Conservation (phyloP, 1,140 invertebrate species). For the Lordiphosa clarofinis region DNA sequence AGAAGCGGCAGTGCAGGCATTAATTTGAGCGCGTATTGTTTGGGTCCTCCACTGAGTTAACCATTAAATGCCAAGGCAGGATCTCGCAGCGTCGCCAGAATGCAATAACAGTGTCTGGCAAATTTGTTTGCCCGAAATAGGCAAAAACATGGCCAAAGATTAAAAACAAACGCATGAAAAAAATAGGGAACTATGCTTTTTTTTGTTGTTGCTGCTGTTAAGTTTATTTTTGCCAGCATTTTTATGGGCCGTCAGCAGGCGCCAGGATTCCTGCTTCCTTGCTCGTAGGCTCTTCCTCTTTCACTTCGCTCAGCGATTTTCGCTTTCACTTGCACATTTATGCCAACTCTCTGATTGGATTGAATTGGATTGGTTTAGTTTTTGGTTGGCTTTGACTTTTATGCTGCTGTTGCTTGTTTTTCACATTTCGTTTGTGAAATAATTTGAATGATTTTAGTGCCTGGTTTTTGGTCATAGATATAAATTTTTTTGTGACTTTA, state of each 20-base stretch:
- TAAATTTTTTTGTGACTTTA: slow-evolving; percentile 57
- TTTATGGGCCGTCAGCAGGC: slow-evolving; percentile 67
- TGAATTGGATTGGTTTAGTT: slow-evolving; percentile 49
- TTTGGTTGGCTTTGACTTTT: slow-evolving; percentile 4
- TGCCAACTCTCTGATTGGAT: slow-evolving; percentile 54
- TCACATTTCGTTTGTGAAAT: slow-evolving; percentile 38
- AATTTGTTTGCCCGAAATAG: slow-evolving; percentile 43
- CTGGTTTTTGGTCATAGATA: slow-evolving; percentile 16
- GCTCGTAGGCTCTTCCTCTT: slow-evolving; percentile 21
- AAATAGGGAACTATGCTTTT: slow-evolving; percentile 19
- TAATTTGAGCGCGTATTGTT: slow-evolving; percentile 17
- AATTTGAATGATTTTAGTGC: slow-evolving; percentile 69
- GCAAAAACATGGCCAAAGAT: slow-evolving; percentile 71
- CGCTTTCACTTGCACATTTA: slow-evolving; percentile 69
- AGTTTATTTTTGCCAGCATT: slow-evolving; percentile 48
- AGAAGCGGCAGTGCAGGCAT: slow-evolving; percentile 44
- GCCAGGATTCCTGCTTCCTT: slow-evolving; percentile 72
- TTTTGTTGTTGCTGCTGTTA: slow-evolving; percentile 38
- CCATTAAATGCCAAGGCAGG: slow-evolving; percentile 45
- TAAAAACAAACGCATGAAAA: slow-evolving; percentile 67
- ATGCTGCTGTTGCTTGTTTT: slow-evolving; percentile 33
- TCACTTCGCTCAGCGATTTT: slow-evolving; percentile 47
- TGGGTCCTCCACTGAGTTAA: slow-evolving; percentile 34
- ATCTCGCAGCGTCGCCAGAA: slow-evolving; percentile 53
- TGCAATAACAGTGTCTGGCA: slow-evolving; percentile 73